Base-by-base conservation (phyloP, 2,113 vertebrate genomes). In the Hippocampus zosterae region DNA sequence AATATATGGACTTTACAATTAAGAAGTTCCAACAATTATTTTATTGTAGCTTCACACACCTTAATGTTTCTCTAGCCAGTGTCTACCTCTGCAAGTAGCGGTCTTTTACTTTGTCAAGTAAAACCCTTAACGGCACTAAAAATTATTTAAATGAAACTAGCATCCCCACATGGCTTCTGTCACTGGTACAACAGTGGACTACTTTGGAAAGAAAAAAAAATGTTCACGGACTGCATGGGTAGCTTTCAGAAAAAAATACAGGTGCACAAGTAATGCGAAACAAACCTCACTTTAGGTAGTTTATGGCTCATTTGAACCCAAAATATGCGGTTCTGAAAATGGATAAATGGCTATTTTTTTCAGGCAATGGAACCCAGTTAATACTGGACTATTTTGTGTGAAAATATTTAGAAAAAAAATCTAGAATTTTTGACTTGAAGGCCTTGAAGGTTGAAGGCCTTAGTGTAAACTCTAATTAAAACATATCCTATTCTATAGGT, bases 401-500 rank as follows among this genome's bases (percentile, higher is more conserved):
- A 37, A 37, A 37, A 37, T 37, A 37, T 37, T 37, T 37, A 6
- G 33, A 6, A 18, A 50, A 50, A 19, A 7, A 2, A 50, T 55
- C n/a, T 2, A 0, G 8, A 8, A 0, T 23, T 3, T 53, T 55
- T 55, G 8, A 23, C 21, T 3, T 10, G n/a, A n/a, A n/a, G n/a
- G n/a, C n/a, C n/a, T n/a, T n/a, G n/a, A 23, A 55, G 46, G 3
- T 16, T n/a, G 52, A n/a, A 23, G 10, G 2, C 9, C 52, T 55
- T 5, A 50, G 48, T 50, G 18, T 19, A 50, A 50, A 50, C 19
- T 55, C 1, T 52, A 18, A 48, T 16, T 16, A 18, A 48, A 48
- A 16, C 5, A 75, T 15, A 40, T 70, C 69, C 6, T 60, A 41
- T 68, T 74, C 52, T 8, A 66, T 19, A 63, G 61, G n/a, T 23